Evolutionary conservation across 2,888 invertebrate species (phyloP).

Genomic region (Epiblema foenella): DNA sequence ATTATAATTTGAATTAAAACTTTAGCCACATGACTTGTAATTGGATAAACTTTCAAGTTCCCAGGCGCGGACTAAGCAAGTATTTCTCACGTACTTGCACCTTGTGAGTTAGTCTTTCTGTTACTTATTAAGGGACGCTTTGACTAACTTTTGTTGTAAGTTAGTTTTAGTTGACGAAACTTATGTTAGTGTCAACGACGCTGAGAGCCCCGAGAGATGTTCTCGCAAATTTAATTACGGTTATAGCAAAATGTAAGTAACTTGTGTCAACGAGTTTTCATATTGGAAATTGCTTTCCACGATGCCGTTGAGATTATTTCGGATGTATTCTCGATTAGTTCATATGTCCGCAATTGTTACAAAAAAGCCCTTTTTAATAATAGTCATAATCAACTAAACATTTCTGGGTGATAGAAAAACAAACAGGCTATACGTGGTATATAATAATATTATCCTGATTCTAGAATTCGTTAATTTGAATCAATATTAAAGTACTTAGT

Average conservation of each 20-base stretch:
- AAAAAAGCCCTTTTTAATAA: too few species aligned
- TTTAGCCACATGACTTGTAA: conserved; percentile 3
- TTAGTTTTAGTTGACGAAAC: conserved; percentile 42
- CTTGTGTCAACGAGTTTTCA: conserved; percentile 36
- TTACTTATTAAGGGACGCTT: conserved; percentile 43
- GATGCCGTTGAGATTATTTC: conserved; percentile 1
- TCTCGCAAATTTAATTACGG: conserved; percentile 41
- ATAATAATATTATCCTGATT: background rate
- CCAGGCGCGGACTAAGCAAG: conserved; percentile 2
- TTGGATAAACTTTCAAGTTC: conserved; percentile 9
- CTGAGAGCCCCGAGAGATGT: conserved; percentile 36
- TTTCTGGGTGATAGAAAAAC: too few species aligned
- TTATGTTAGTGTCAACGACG: conserved; percentile 44
- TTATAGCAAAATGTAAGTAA: conserved; percentile 31
- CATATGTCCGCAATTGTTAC: background rate
- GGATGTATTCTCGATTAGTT: background rate
- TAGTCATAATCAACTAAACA: too few species aligned
- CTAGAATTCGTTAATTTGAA: background rate
- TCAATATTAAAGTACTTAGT: background rate
- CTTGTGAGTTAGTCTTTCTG: conserved; percentile 37
- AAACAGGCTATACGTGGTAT: too few species aligned
- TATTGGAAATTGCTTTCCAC: conserved; percentile 22
- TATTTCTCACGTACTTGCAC: conserved; percentile 37
- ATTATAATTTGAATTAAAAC: background rate
- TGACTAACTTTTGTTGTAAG: conserved; percentile 43